Evolutionary conservation across 2,113 vertebrate species (phyloP), one percentile per base, ranked within the genome.

Genomic region (Mohoua ochrocephala): DNA sequence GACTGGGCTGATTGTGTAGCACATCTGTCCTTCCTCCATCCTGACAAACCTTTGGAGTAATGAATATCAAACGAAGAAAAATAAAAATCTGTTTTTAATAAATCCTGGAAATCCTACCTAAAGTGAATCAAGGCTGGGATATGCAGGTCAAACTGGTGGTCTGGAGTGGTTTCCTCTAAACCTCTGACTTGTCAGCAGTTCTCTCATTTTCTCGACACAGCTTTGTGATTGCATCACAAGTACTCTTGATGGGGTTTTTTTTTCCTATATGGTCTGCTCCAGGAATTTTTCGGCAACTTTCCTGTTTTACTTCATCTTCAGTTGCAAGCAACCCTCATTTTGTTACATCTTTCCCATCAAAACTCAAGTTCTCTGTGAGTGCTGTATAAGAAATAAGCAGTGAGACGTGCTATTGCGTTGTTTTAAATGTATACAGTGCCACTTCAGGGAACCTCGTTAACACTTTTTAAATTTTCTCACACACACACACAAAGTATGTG

Each of bases 331-430:
- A 1, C 50, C 7, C 23, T 71, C 21, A 12, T 45, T 78, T 78
- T 30, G 22, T 65, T 79, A 9, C 24, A 7, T 63, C 26, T 80
- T 83, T 79, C 67, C 35, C 15, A 13, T 13, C 39, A 78, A 70
- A 93, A 50, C 19, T 39, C 14, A 64, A 68, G 37, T 76, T 68
- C 57, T 50, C 2, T 31, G 10, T 23, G 37, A 69, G 22, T n/a
- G 17, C 22, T 24, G 6, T 35, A 3, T 50, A 37, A 85, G 85
- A 53, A 69, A 57, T 39, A 67, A 90, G 33, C 53, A 69, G 30
- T 1, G 5, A 45, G 27, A 31, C 0, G 0, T 31, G 13, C 4
- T 59, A 1, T 65, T 76, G 4, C 28, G 11, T 45, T 27, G 16
- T 41, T 44, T 70, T 56, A 28, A 50, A 27, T 1, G 2, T 63